Base-by-base conservation (phyloP, 2,888 invertebrate genomes). In the Heliconius ismenius region DNA sequence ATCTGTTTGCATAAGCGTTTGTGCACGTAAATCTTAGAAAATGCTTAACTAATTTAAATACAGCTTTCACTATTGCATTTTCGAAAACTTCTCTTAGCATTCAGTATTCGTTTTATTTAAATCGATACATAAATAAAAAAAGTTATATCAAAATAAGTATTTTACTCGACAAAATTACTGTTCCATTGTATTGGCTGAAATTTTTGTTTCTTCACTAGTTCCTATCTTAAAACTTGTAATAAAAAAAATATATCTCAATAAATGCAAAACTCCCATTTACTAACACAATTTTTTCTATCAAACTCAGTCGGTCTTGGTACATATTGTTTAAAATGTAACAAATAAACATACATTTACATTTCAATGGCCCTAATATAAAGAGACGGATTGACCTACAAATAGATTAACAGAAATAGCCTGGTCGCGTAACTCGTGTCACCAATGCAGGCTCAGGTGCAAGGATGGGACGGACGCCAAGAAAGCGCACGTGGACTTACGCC, bases 391-490 rank as follows among this genome's bases (percentile, higher is more conserved):
- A 74, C 74, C 79, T 79, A 78, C 72, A 79, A 78, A 78, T 79
- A 79, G 72, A 73, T 54, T 43, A 32, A 75, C 76, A 63, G 73
- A 76, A 79, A 80, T 79, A 77, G 69, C 64, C 58, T 28, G 76
- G 67, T 65, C 69, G 72, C 79, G 76, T 73, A 75, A 77, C 74
- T 74, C 73, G 75, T 76, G 80, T 79, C 80, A 78, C 74, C 75
- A 68, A 73, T 85, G 84, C 84, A 84, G 81, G 84, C 86, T 84
- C 87, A 87, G 87, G 86, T 90, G 89, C 89, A 86, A 83, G 82
- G 79, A 83, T 84, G 86, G 89, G 88, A 86, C 77, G 75, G 36
- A 54, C 83, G 91, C 91, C 91, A 91, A 88, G 15, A 73, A 39
- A 26, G 62, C 62, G 67, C 67, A 67, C 73, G 24, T 73, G 60